phyloP scores from a whole-genome alignment of 2,113 vertebrate species.

The Silurus asotus region DNA sequence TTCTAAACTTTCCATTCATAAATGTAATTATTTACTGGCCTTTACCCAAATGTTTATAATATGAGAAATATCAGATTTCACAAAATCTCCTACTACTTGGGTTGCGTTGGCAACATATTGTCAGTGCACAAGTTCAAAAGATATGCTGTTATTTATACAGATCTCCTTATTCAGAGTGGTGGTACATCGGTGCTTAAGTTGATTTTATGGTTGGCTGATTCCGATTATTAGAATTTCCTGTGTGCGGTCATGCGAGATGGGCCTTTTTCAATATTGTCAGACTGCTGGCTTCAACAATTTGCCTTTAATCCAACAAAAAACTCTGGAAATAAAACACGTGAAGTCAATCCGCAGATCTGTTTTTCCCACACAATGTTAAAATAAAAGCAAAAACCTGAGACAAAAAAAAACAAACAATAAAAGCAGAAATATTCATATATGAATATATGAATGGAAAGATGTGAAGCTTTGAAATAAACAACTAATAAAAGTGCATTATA shows the following conservation, averaged over 20 bases:
- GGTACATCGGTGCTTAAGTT: constrained; percentile 7
- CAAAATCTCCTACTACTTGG: not conserved
- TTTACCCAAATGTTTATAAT: not conserved
- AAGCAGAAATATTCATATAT: not conserved
- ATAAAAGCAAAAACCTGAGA: not conserved
- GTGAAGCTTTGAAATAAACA: not conserved
- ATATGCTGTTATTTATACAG: constrained; percentile 11
- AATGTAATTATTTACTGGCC: not conserved
- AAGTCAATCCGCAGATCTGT: not conserved
- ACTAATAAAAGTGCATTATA: not conserved
- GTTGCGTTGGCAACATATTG: not conserved
- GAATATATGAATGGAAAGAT: not conserved
- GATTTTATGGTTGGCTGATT: constrained; percentile 15
- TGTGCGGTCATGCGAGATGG: not conserved
- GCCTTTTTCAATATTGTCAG: too few species aligned
- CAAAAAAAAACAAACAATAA: not conserved
- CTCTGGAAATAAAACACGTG: not conserved
- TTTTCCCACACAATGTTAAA: not conserved
- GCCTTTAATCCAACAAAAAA: not conserved
- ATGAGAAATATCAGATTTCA: not conserved
- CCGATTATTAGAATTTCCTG: constrained; percentile 8
- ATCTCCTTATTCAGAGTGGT: not conserved
- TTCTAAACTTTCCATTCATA: not conserved
- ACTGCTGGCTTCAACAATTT: not conserved
- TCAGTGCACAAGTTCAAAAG: constrained; percentile 6